Evolutionary conservation across 2,888 invertebrate species (phyloP).

Genomic region (Saturnia pavonia): DNA sequence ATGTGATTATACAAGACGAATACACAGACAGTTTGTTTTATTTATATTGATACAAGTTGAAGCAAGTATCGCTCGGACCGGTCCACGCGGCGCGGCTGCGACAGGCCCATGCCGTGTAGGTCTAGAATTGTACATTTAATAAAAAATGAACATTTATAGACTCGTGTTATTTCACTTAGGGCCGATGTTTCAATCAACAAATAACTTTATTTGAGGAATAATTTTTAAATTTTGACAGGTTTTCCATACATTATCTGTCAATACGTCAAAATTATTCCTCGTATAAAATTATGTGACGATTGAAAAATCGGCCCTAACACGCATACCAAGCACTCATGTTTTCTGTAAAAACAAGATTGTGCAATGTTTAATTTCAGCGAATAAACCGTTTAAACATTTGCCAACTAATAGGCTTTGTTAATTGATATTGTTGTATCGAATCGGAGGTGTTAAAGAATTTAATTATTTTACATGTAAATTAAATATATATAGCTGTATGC

Average conservation of each 20-base stretch:
- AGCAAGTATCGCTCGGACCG: constrained; percentile 41
- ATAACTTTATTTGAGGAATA: no score
- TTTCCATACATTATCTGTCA: no score
- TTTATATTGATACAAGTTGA: constrained; percentile 13
- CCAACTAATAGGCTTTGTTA: constrained; percentile 4
- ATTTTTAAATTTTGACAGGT: no score
- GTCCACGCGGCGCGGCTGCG: constrained; percentile 28
- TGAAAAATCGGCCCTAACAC: no score
- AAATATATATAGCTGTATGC: neutral
- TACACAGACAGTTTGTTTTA: constrained; percentile 34
- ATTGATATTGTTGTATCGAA: constrained; percentile 2
- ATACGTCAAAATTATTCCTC: no score
- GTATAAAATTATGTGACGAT: no score
- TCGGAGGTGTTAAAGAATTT: constrained; percentile 5
- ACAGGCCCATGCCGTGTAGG: constrained; percentile 31
- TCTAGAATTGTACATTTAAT: constrained; percentile 32
- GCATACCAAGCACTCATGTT: constrained; percentile 17
- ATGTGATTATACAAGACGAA: constrained; percentile 20
- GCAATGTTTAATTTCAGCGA: constrained; percentile 28
- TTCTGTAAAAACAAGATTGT: constrained; percentile 18
- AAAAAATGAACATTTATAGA: neutral
- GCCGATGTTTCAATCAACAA: no score
- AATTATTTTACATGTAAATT: constrained; percentile 3
- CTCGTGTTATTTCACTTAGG: constrained; percentile 23
- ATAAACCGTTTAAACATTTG: constrained; percentile 28